Base-by-base conservation (phyloP, 2,113 vertebrate genomes). In the Dolichallabes microphthalmus region DNA sequence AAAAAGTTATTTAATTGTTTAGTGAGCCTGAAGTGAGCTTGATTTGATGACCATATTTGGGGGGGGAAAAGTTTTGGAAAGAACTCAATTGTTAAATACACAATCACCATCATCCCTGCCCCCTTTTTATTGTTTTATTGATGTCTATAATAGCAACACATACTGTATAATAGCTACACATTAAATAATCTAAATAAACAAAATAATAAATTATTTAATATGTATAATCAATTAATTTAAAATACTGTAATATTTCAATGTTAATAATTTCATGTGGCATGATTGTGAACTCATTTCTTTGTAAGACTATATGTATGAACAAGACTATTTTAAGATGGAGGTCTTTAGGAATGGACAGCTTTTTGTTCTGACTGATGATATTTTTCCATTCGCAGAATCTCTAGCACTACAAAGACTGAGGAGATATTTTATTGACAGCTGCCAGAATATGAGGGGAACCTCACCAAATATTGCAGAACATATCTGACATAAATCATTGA, bases 1-100 rank as follows among this genome's bases (percentile, higher is more conserved):
- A 85, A 85, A 84, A 85, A 6, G 19, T 68, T 3, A 80, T 87
- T 85, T 85, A 87, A 84, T 87, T 74, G 82, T 87, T 39, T 25
- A 57, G 25, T 64, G 55, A 74, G 68, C 69, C 66, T 78, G 39
- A 30, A 45, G 53, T 19, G 15, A 68, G 15, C 61, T 82, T 80
- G 19, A 80, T 32, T 80, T 15, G 17, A 39, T 25, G 19, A 32
- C 11, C 71, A 73, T 73, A 25, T 39, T 73, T 45, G 9, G 35
- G 22, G 1, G 19, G 20, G 10, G 0, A 22, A 74, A n/a, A n/a
- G 13, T 11, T 52, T 45, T 22, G 3, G 30, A 19, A 35, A 35
- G 35, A 14, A 12, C 15, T 35, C 4, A 30, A 17, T 19, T 57
- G 13, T 57, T 61, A 45, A 45, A 45, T 45, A 45, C 45, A 45